Evolutionary conservation across 2,113 vertebrate genomes (phyloP).

Genomic region (Dasyornis broadbenti): DNA sequence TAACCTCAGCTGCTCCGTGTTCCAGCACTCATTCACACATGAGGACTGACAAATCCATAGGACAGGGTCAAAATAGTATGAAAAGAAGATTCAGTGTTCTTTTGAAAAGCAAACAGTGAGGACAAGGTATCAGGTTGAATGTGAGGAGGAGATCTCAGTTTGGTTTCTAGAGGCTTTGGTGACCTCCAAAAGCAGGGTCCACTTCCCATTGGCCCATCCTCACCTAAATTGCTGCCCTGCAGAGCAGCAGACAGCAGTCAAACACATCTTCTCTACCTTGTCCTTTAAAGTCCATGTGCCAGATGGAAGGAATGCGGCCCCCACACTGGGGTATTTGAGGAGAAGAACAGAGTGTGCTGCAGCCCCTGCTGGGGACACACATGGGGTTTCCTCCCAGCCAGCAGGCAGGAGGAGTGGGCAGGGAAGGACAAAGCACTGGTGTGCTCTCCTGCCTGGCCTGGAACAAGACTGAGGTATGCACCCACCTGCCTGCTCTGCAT

Average conservation of each 20-base stretch:
- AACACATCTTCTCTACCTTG: not conserved
- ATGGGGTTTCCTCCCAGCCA: accelerated
- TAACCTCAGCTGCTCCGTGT: not conserved
- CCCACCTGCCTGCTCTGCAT: not conserved
- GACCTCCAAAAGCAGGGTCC: not conserved
- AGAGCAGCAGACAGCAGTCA: not conserved
- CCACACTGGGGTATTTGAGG: accelerated
- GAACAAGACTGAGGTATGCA: not conserved
- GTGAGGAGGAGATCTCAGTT: not conserved
- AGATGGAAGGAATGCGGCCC: not conserved
- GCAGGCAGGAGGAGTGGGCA: accelerated
- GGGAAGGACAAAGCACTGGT: not conserved
- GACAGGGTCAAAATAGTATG: not conserved
- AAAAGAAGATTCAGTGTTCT: not conserved
- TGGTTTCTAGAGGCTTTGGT: not conserved
- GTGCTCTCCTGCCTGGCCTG: not conserved
- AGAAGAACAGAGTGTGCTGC: not conserved
- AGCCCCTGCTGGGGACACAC: accelerated
- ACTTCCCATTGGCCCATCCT: not conserved
- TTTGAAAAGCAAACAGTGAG: not conserved
- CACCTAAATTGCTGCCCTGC: not conserved
- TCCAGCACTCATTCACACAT: not conserved
- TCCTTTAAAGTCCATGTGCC: not conserved
- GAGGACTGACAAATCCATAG: not conserved
- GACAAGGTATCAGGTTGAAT: not conserved